Evolutionary conservation across 2,797 vertebrate species (phyloP).

Genomic region (Protonibea diacanthus): DNA sequence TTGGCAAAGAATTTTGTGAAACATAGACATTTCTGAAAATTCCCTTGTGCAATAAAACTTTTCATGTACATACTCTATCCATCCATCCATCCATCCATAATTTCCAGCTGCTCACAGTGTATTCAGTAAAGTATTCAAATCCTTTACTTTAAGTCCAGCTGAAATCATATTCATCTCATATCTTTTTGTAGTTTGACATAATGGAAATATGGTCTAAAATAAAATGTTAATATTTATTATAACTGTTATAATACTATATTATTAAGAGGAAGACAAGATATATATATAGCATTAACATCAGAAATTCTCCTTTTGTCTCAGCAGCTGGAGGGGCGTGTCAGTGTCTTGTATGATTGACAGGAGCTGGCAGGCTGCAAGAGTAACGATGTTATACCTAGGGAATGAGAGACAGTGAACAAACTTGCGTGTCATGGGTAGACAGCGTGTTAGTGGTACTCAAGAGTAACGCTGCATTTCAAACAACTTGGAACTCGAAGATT

Average conservation of each 20-base stretch:
- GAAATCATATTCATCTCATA: background rate
- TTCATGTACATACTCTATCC: background rate
- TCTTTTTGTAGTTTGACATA: background rate
- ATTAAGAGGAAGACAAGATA: too few species aligned
- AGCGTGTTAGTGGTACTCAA: background rate
- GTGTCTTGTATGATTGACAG: background rate
- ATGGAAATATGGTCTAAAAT: background rate
- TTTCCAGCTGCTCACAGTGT: background rate
- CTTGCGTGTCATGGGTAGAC: background rate
- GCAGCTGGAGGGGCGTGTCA: background rate
- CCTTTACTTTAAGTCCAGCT: background rate
- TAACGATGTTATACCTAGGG: too few species aligned
- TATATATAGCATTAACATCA: background rate
- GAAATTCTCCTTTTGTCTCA: background rate
- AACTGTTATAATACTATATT: too few species aligned
- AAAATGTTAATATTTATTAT: too few species aligned
- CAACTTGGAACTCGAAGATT: too few species aligned
- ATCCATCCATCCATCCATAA: background rate
- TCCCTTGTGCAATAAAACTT: background rate
- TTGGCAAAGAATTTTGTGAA: constrained; percentile 1
- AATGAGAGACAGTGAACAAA: background rate
- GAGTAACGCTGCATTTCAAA: too few species aligned
- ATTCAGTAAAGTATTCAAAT: background rate
- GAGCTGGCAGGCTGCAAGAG: background rate
- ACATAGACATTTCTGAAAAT: background rate